A percentile compares a stretch with the other conserved stretches of the same genome.
phyloP scores from a whole-genome alignment of 2,888 invertebrate genomes.

The Crioceris asparagi region DNA sequence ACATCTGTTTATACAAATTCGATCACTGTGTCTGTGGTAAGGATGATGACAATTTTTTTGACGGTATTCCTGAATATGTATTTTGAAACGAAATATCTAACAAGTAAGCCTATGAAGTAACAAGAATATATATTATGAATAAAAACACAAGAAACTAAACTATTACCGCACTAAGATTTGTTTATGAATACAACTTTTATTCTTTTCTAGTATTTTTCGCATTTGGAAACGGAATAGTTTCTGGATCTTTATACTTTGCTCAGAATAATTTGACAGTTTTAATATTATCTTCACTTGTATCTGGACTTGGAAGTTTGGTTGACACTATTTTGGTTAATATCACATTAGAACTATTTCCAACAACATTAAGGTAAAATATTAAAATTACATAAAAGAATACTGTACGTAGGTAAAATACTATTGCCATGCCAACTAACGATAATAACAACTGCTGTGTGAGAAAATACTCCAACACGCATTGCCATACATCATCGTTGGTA shows the following conservation, averaged over 20 bases:
- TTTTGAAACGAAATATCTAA: conserved; percentile 43
- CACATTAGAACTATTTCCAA: conserved; percentile 55
- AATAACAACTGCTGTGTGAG: no score
- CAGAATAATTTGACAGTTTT: background rate
- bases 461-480: no score
- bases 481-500: no score
- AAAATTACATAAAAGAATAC: no score
- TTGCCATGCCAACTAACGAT: no score
- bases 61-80: conserved; percentile 44
- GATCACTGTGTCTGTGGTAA: conserved; percentile 52
- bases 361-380: conserved; percentile 54
- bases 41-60: conserved; percentile 51
- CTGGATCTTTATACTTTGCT: background rate
- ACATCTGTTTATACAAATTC: conserved; percentile 54
- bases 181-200: no score
- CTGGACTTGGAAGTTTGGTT: conserved; percentile 44
- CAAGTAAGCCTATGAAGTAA: no score
- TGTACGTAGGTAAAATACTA: no score
- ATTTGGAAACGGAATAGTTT: background rate
- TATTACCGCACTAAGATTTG: no score
- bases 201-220: background rate
- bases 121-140: no score
- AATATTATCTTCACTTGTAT: conserved; percentile 18
- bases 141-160: background rate
- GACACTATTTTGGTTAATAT: conserved; percentile 51